A percentile compares a stretch with the other conserved stretches of the same genome.
Conservation (phyloP, 1,140 invertebrate genomes). For the Drosophila funebris region DNA sequence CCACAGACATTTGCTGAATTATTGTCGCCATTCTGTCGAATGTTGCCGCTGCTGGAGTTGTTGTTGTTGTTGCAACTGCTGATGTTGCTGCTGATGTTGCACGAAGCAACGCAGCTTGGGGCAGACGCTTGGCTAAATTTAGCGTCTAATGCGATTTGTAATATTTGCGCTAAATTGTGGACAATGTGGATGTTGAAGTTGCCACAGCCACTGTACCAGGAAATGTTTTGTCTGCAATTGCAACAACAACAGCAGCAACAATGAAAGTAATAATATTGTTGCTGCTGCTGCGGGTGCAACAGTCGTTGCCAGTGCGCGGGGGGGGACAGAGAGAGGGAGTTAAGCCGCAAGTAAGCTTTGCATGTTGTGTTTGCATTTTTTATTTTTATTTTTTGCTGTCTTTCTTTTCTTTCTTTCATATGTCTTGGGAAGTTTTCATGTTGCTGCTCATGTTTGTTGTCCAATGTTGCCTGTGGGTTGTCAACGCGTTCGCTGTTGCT, state of each 20-base stretch:
- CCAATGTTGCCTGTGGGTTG: slow-evolving; percentile 61
- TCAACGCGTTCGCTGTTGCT: slow-evolving; percentile 52
- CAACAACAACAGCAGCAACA: slow-evolving; percentile 57
- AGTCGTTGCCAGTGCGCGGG: slow-evolving; percentile 24
- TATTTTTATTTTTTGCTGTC: slow-evolving; percentile 23
- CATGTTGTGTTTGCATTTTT: slow-evolving; percentile 38
- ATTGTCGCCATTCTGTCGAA: slow-evolving; percentile 42
- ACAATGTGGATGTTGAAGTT: slow-evolving; percentile 43
- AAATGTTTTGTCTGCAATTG: slow-evolving; percentile 63
- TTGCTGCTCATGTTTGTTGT: slow-evolving; percentile 8
- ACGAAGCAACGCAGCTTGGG: slow-evolving; percentile 8
- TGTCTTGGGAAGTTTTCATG: slow-evolving; percentile 58
- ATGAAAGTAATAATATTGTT: slow-evolving; percentile 73
- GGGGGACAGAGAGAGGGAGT: background rate
- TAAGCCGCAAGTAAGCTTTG: slow-evolving; percentile 37
- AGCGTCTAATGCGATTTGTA: slow-evolving; percentile 80
- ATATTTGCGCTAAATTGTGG: slow-evolving; percentile 78
- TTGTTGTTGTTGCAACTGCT: background rate
- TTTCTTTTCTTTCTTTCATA: slow-evolving; percentile 34
- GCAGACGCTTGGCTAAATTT: slow-evolving; percentile 61
- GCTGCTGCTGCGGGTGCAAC: slow-evolving; percentile 45
- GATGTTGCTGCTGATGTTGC: background rate
- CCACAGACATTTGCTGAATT: slow-evolving; percentile 40
- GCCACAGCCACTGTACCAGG: slow-evolving; percentile 65
- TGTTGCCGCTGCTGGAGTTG: slow-evolving; percentile 17